Conservation (phyloP, 1,140 invertebrate species). For the Trichomalopsis sarcophagae region DNA sequence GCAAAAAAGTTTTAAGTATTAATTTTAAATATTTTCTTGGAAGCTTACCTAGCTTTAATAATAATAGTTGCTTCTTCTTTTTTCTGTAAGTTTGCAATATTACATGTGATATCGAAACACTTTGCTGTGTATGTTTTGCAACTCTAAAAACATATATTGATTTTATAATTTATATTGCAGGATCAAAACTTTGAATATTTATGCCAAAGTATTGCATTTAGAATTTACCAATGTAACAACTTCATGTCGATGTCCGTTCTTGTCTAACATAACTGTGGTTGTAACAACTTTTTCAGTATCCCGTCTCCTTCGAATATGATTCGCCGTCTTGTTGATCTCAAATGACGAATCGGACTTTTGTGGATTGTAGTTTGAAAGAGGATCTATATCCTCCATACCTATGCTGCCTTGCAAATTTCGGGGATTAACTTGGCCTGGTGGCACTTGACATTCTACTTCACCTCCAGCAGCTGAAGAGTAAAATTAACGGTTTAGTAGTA, state of each 20-base stretch:
- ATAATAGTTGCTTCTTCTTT: constrained; percentile 86
- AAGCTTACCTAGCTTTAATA: constrained; percentile 80
- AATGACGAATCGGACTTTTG: constrained; percentile 52
- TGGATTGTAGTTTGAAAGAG: constrained; percentile 56
- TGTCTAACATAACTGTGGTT: constrained; percentile 82
- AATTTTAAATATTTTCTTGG: constrained; percentile 23
- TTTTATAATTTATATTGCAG: constrained; percentile 5
- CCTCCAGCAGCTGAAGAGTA: constrained; percentile 57
- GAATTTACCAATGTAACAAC: constrained; percentile 84
- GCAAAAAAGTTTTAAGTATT: neutral
- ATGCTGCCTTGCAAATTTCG: constrained; percentile 78
- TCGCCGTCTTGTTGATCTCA: constrained; percentile 61
- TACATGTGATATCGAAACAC: constrained; percentile 90
- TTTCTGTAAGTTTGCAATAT: constrained; percentile 84
- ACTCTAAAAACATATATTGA: constrained; percentile 77
- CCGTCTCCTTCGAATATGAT: constrained; percentile 76
- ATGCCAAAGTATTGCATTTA: neutral
- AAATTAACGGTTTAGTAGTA: constrained; percentile 38
- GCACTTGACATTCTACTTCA: constrained; percentile 78
- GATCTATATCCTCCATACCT: constrained; percentile 73
- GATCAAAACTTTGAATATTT: neutral
- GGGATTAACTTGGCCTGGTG: constrained; percentile 80
- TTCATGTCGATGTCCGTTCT: constrained; percentile 82
- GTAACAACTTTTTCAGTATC: constrained; percentile 84
- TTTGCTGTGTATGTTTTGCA: constrained; percentile 87